These are phyloP conservation scores for Myopa testacea DNA, from an alignment of 2,888 invertebrate species.

Conservation along the genomic window DNA sequence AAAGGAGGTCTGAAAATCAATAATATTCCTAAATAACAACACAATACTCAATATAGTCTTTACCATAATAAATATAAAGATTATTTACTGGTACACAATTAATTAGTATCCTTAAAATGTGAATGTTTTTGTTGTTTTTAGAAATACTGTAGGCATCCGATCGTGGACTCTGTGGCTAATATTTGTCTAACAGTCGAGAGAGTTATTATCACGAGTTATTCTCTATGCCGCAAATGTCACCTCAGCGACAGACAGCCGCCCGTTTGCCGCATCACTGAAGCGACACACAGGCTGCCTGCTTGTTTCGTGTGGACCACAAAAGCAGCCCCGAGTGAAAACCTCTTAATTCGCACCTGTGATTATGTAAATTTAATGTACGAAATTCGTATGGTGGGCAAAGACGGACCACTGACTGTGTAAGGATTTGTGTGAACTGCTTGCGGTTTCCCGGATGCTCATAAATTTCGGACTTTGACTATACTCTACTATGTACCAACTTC, in stretches of 20 bases:
- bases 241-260: conserved; percentile 6
- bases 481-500: not conserved
- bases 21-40: no score
- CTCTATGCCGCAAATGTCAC: not conserved
- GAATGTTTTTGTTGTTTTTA: no score
- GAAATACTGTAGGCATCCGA: no score
- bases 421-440: conserved; percentile 8
- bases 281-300: not conserved
- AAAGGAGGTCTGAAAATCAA: no score
- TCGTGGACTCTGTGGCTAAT: no score
- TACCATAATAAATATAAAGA: no score
- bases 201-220: not conserved
- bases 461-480: conserved; percentile 28
- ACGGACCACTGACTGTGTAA: not conserved
- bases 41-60: no score
- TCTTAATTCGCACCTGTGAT: conserved; percentile 16
- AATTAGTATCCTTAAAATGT: no score
- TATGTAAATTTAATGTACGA: not conserved
- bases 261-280: not conserved
- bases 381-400: not conserved
- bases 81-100: no score
- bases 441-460: conserved; percentile 28
- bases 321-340: conserved; percentile 21
- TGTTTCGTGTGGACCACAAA: conserved; percentile 12
- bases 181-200: no score